These are phyloP conservation scores for Troides oblongomaculatus DNA, from an alignment of 2,888 invertebrate species.

Conservation along the genomic window DNA sequence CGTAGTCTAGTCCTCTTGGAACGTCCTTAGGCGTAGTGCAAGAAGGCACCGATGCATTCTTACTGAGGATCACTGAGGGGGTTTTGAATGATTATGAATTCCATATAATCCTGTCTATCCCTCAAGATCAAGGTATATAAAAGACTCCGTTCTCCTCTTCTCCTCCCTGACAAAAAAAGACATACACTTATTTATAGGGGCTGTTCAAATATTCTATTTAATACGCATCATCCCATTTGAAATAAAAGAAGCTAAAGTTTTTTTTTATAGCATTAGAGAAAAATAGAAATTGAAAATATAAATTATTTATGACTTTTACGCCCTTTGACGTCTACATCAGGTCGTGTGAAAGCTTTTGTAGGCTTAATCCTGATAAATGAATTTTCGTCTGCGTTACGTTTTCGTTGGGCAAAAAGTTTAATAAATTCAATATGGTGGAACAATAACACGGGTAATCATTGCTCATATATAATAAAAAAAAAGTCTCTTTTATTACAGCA, in stretches of 20 bases:
- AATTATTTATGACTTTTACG: constrained; percentile 15
- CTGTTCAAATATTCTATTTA: too few species aligned
- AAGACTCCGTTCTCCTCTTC: too few species aligned
- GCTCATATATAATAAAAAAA: neutral
- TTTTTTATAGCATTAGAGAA: neutral
- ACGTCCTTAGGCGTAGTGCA: too few species aligned
- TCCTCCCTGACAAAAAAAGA: too few species aligned
- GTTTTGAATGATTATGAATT: too few species aligned
- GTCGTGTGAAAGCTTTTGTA: constrained; percentile 17
- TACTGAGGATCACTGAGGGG: too few species aligned
- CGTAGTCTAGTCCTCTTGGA: too few species aligned
- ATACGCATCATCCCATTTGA: neutral
- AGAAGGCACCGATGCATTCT: too few species aligned
- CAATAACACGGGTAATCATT: neutral
- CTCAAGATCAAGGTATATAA: too few species aligned
- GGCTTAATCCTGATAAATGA: constrained; percentile 21
- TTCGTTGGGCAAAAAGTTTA: constrained; percentile 8
- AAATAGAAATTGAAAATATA: constrained; percentile 13
- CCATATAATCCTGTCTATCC: too few species aligned
- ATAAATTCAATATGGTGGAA: constrained; percentile 3
- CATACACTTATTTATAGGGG: too few species aligned
- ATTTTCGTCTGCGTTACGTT: constrained; percentile 14
- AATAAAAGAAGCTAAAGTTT: neutral
- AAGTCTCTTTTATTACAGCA: neutral
- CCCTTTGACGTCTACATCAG: constrained; percentile 18